phyloP scores from a whole-genome alignment of 2,113 vertebrate species.

The Melanostigma gelatinosum region DNA sequence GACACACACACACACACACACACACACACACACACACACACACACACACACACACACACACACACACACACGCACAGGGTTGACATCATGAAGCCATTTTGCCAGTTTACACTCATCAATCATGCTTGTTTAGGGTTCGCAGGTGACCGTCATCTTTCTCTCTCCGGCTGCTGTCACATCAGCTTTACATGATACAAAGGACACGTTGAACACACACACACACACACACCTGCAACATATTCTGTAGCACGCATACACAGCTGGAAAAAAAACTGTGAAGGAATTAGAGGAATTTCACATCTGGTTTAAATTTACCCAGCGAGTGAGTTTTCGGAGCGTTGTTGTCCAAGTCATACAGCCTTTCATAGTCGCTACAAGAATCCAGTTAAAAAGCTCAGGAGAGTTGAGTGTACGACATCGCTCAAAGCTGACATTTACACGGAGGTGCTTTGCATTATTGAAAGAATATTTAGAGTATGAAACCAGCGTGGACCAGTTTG shows the following conservation, averaged over 20 bases:
- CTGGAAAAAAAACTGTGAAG: constrained; percentile 35
- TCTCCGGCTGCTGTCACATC: constrained; percentile 50
- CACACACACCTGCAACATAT: not conserved
- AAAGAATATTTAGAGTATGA: not conserved
- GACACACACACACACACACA: constrained; percentile 4
- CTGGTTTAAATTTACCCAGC: constrained; percentile 52
- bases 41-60: constrained; percentile 10
- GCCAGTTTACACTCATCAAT: constrained; percentile 61
- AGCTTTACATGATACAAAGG: constrained; percentile 46
- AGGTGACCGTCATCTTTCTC: constrained; percentile 61
- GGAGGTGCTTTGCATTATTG: not conserved
- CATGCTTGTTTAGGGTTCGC: constrained; percentile 50
- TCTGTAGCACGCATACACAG: constrained; percentile 21
- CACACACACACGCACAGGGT: not conserved
- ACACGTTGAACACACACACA: constrained; percentile 25
- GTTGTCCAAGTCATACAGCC: constrained; percentile 3
- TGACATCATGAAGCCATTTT: constrained; percentile 65
- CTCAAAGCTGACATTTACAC: not conserved
- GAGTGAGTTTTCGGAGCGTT: not conserved
- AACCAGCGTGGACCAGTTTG: not conserved
- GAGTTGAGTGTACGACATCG: not conserved
- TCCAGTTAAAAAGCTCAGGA: not conserved
- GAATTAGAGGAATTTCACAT: constrained; percentile 65
- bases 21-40: not conserved
- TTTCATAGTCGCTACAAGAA: not conserved